These are phyloP conservation scores for Brachyhypopomus gauderio DNA, from an alignment of 2,113 vertebrate genomes.

Conservation along the genomic window DNA sequence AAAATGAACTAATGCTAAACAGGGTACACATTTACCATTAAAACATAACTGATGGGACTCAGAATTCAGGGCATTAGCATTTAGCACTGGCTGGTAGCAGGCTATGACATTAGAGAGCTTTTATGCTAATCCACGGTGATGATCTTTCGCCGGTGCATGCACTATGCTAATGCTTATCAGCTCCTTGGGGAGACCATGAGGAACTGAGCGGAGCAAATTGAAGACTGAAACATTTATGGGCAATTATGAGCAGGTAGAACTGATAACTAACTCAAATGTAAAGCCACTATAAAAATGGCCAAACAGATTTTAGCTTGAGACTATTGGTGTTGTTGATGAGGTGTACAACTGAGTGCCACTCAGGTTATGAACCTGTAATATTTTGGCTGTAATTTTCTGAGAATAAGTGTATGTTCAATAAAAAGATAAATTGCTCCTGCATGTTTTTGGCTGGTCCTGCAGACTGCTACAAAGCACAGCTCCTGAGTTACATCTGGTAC, in stretches of 20 bases:
- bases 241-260: background rate
- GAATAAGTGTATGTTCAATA: background rate
- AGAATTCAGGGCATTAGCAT: slow-evolving; percentile 5
- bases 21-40: slow-evolving; percentile 31
- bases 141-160: slow-evolving; percentile 38
- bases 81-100: background rate
- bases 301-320: slow-evolving; percentile 2
- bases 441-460: background rate
- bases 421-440: background rate
- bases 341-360: background rate
- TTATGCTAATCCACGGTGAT: slow-evolving; percentile 50
- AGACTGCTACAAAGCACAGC: background rate
- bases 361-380: too few species aligned
- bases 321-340: background rate
- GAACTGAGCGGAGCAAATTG: slow-evolving; percentile 23
- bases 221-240: slow-evolving; percentile 15
- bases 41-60: background rate
- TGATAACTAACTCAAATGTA: slow-evolving; percentile 9
- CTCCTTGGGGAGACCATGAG: slow-evolving; percentile 32
- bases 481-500: background rate
- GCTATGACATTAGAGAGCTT: slow-evolving; percentile 41
- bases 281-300: slow-evolving; percentile 4
- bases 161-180: slow-evolving; percentile 42
- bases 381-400: background rate
- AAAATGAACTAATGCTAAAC: slow-evolving; percentile 30